A percentile compares a stretch with the other conserved stretches of the same genome.
Evolutionary conservation across 2,797 vertebrate genomes (phyloP).

Genomic region (Pipistrellus kuhlii): DNA sequence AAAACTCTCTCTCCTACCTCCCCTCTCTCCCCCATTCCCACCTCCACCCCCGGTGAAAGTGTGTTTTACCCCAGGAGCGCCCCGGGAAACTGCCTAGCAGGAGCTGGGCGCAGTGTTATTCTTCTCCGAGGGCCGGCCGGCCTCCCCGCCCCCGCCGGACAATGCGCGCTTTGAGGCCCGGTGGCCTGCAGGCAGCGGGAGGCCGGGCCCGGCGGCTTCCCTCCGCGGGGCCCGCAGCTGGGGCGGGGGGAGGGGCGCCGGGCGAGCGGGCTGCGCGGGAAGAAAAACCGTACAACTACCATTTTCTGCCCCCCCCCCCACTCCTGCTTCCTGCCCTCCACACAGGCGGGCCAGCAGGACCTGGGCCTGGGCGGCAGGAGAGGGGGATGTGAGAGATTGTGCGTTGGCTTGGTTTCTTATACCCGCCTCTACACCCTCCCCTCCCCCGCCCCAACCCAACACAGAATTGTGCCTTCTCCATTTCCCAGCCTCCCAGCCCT

Average conservation of each 20-base stretch:
- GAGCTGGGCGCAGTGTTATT: conserved; percentile 78
- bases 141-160: conserved; percentile 81
- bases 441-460: not conserved
- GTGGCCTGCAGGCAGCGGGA: conserved; percentile 83
- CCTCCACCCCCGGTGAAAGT: not conserved
- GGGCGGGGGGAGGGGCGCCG: conserved; percentile 55
- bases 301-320: not conserved
- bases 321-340: not conserved
- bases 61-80: conserved; percentile 48
- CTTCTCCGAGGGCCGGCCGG: conserved; percentile 75
- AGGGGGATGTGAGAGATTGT: not conserved
- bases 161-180: conserved; percentile 87
- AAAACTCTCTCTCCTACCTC: not conserved
- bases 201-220: conserved; percentile 79
- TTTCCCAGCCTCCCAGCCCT: not conserved
- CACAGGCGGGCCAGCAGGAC: conserved; percentile 52
- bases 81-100: conserved; percentile 76
- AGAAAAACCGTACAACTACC: conserved; percentile 38
- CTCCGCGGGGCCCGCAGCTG: conserved; percentile 83
- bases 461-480: not conserved
- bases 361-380: not conserved
- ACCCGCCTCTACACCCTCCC: not conserved
- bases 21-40: too few species aligned
- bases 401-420: conserved; percentile 1
- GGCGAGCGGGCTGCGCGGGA: conserved; percentile 61